Percentiles rank a stretch among this genome's conserved stretches.
Conservation (phyloP, 2,888 invertebrate species). For the Syritta pipiens region DNA sequence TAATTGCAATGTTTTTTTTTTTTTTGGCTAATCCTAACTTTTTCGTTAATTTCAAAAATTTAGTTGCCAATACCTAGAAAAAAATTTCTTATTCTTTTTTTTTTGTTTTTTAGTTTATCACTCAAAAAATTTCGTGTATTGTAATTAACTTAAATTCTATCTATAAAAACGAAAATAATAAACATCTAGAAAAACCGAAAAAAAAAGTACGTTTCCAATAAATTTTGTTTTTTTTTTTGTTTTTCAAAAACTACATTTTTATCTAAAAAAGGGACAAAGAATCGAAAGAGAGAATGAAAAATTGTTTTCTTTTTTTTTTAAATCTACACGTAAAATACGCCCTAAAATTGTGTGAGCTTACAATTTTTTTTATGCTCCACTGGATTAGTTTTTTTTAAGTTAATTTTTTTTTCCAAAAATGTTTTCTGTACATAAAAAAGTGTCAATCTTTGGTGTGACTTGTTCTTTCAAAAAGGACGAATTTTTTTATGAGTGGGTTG, state of each 20-base stretch:
- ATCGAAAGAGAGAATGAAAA: slow-evolving; percentile 9
- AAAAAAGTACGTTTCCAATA: too few relatives aligned
- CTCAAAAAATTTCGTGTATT: slow-evolving; percentile 25
- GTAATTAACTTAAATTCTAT: slow-evolving; percentile 18
- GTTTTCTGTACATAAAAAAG: slow-evolving; percentile 3
- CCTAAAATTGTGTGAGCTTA: too few relatives aligned
- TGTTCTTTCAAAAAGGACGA: slow-evolving; percentile 25
- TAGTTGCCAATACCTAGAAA: slow-evolving; percentile 25
- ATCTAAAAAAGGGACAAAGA: slow-evolving; percentile 4
- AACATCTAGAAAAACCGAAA: slow-evolving; percentile 28
- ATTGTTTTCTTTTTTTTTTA: too few relatives aligned
- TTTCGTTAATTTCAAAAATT: slow-evolving; percentile 4
- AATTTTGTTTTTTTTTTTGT: background rate
- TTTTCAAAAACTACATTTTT: slow-evolving; percentile 5
- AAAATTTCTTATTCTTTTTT: slow-evolving; percentile 21
- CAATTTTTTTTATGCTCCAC: too few relatives aligned
- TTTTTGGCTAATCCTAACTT: slow-evolving; percentile 14
- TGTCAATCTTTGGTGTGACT: background rate
- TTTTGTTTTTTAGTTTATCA: slow-evolving; percentile 22
- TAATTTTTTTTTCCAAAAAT: too few relatives aligned
- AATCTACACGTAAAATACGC: slow-evolving; percentile 1
- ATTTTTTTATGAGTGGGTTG: slow-evolving; percentile 4
- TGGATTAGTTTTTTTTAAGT: too few relatives aligned
- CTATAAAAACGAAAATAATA: too few relatives aligned
- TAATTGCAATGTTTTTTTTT: slow-evolving; percentile 9